Evolutionary conservation across 2,113 vertebrate species (phyloP), one percentile per base, ranked within the genome.

Genomic region (Tricholaema leucomelas): DNA sequence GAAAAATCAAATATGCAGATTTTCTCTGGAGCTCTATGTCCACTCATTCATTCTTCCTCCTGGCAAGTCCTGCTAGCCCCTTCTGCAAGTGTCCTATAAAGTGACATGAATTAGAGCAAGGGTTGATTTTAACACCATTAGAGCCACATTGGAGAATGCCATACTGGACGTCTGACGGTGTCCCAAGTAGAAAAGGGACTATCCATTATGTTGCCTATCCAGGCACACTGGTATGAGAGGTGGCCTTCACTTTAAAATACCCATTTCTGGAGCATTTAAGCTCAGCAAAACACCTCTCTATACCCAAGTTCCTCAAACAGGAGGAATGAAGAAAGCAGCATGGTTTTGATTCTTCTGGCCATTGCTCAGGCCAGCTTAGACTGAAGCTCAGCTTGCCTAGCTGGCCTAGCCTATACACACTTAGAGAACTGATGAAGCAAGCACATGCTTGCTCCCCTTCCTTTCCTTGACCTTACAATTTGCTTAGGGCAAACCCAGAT

Each of bases 381-480:
- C 24, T 40, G 60, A 59, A 73, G 12, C 21, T 74, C 44, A 46
- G 33, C 65, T 91, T 18, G 14, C 31, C 19, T 60, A 38, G 40
- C 40, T 2, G 0, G 23, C 61, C 60, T 21, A 90, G 44, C 23
- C 31, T 58, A 3, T 46, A 14, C n/a, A 40, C 0, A 0, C 23
- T 85, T 33, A 73, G 28, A 91, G 14, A 24, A 69, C 40, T 33
- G 50, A 15, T 0, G 0, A 65, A 91, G 28, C 75, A 91, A 87
- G 81, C 48, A 46, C 4, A 1, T 52, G 15, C 60, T 87, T 87
- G 64, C 30, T 81, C 23, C 18, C 77, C 40, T 93, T 40, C 30
- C 17, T 76, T 87, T 79, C 72, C 59, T 87, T 91, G 74, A 81
- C 59, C 28, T 79, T 70, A 70, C 44, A 85, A 27, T 85, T 89